Evolutionary conservation across 2,888 invertebrate genomes (phyloP), one percentile per base, ranked within the genome.

Genomic region (Lepidocyrtoides sp.): DNA sequence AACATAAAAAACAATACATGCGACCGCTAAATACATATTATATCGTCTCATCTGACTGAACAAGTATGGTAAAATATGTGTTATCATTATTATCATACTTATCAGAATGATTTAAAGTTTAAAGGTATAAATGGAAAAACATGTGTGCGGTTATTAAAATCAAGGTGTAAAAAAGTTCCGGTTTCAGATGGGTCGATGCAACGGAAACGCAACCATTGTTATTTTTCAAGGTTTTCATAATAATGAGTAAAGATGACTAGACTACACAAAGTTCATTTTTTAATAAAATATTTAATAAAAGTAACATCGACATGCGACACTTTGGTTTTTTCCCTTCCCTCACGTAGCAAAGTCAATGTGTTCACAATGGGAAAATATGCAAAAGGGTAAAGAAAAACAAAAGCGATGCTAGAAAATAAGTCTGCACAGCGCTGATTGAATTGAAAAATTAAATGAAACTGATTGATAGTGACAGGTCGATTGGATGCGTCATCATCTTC

Each of bases 91-190:
- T n/a, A 36, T 36, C 3, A 36, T 36, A 7, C 36, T 36, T 36
- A 36, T 7, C 36, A 36, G 36, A 36, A 36, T 36, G 36, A 36
- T 7, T 36, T 48, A 48, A 12, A 8, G 2, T 12, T 48, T 48
- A 48, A 48, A 54, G 17, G 0, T 17, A 5, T 26, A 41, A 77
- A 51, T 20, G 82, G 41, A 44, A 4, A 41, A 23, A 82, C 17
- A 17, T 41, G 41, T 4, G 12, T 77, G 26, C 36, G 20, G 23
- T 54, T 54, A 23, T 36, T 41, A 23, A 60, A 82, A 23, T 63
- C 63, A 82, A 82, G 82, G 82, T 82, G 82, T 82, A 60, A 82
- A 82, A 82, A 63, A 63, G 60, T 60, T 82, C 63, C 44, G 63
- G 48, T 48, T 75, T 41, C n/a, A n/a, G n/a, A n/a, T n/a, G 48